Evolutionary conservation across 2,888 invertebrate species (phyloP).

Genomic region (Sepioteuthis lessoniana): DNA sequence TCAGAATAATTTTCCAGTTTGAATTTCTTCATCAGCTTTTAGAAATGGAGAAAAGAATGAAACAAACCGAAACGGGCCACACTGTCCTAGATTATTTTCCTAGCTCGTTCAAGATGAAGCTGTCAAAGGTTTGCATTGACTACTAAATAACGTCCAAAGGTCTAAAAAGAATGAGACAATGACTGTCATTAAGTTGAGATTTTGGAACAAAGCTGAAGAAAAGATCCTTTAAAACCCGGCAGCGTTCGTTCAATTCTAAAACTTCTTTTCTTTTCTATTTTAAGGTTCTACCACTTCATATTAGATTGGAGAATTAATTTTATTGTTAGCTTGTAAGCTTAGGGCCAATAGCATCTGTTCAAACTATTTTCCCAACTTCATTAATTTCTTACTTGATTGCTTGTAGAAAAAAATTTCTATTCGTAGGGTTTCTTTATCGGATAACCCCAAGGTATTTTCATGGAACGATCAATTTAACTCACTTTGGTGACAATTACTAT

Average conservation of each 20-base stretch:
- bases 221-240: not conserved
- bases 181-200: not conserved
- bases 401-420: not conserved
- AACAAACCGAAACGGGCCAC: too few relatives aligned
- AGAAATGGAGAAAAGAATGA: too few relatives aligned
- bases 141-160: not conserved
- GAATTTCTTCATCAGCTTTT: too few relatives aligned
- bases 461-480: not conserved
- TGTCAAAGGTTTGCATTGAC: not conserved
- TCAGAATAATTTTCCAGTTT: too few relatives aligned
- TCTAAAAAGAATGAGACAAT: not conserved
- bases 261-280: not conserved
- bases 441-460: not conserved
- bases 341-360: not conserved
- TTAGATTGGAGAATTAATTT: not conserved
- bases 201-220: not conserved
- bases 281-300: not conserved
- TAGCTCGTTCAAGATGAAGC: not conserved
- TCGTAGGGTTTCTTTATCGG: not conserved
- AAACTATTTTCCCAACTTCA: not conserved
- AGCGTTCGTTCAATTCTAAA: not conserved
- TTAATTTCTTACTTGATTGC: not conserved
- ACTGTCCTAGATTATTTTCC: too few relatives aligned
- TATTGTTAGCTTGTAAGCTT: not conserved
- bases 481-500: not conserved